These are phyloP conservation scores for Volucella inflata DNA, from an alignment of 2,888 invertebrate species.

Conservation along the genomic window DNA sequence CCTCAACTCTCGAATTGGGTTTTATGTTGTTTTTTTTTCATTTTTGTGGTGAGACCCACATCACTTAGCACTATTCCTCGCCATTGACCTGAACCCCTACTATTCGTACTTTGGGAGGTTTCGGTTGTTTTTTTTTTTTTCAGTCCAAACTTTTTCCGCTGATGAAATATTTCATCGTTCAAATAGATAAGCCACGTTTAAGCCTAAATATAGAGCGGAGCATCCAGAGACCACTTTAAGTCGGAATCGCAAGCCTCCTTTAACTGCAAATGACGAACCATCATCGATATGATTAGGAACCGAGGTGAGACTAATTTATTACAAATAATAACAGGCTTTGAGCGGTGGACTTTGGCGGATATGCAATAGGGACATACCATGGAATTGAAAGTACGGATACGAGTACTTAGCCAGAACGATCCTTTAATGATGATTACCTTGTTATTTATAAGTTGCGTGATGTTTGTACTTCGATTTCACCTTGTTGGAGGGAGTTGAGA, in stretches of 20 bases:
- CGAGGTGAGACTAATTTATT: constrained; percentile 73
- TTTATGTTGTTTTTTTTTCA: too few relatives aligned
- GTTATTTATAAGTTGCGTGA: constrained; percentile 63
- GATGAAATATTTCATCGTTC: constrained; percentile 73
- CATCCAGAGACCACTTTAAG: constrained; percentile 23
- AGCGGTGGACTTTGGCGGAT: constrained; percentile 10
- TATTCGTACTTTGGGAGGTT: constrained; percentile 58
- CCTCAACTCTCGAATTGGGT: too few relatives aligned
- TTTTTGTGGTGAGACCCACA: too few relatives aligned
- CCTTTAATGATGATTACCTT: constrained; percentile 63
- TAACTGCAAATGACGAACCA: constrained; percentile 69
- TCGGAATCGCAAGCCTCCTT: constrained; percentile 17
- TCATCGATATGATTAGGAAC: constrained; percentile 73
- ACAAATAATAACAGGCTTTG: constrained; percentile 72
- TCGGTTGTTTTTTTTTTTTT: constrained; percentile 20
- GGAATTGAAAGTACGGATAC: too few relatives aligned
- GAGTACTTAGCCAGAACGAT: constrained; percentile 51
- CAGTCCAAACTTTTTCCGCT: constrained; percentile 29
- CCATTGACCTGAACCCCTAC: constrained; percentile 63
- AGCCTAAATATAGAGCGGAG: constrained; percentile 72
- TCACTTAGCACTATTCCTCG: constrained; percentile 33
- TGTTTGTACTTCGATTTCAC: constrained; percentile 44
- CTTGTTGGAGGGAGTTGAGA: background rate
- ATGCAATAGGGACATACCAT: too few relatives aligned
- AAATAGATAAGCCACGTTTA: constrained; percentile 74